Evolutionary conservation across 2,888 invertebrate species (phyloP), one percentile per base, ranked within the genome.

Genomic region (Ditula angustiorana): DNA sequence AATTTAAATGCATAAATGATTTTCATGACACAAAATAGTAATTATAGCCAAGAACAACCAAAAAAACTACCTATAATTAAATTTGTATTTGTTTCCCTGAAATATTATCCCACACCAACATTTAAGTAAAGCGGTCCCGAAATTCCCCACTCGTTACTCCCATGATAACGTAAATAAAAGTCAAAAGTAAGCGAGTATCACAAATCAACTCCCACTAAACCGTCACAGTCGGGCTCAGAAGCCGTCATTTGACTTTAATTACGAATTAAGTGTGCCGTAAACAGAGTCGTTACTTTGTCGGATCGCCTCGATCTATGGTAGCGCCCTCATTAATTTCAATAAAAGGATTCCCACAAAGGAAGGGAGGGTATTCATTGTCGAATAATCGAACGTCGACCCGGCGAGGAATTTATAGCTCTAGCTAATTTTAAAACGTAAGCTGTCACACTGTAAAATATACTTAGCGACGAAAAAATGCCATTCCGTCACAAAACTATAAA

Each of bases 281-380:
- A 74, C 70, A 73, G 74, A 70, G 63, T 67, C 68, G 67, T 71
- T 56, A 64, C 64, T 70, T 69, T 64, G 68, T 62, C 68, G 69
- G 71, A 69, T 69, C 69, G 61, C 67, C 69, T 69, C 73, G 74
- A 75, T 70, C 73, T 70, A 68, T 67, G 67, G 67, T 57, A 66
- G 63, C 64, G 65, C 66, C 60, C 71, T 74, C 74, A 76, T 79
- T 78, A 77, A 76, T 78, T 76, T 76, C 72, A 74, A 76, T 78
- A 74, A 76, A 71, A 69, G 71, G 55, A 61, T 60, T 53, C 64
- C 57, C 62, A 66, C 67, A 67, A 66, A 66, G 66, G 60, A 66
- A 66, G 63, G 60, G 61, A n/a, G 52, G 64, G 63, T 64, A 66
- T 68, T 67, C 67, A 68, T 67, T 68, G 71, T 67, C 61, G 44